Percentiles rank a stretch among this genome's conserved stretches.
Evolutionary conservation across 2,113 vertebrate species (phyloP).

Genomic region (Collichthys lucidus): DNA sequence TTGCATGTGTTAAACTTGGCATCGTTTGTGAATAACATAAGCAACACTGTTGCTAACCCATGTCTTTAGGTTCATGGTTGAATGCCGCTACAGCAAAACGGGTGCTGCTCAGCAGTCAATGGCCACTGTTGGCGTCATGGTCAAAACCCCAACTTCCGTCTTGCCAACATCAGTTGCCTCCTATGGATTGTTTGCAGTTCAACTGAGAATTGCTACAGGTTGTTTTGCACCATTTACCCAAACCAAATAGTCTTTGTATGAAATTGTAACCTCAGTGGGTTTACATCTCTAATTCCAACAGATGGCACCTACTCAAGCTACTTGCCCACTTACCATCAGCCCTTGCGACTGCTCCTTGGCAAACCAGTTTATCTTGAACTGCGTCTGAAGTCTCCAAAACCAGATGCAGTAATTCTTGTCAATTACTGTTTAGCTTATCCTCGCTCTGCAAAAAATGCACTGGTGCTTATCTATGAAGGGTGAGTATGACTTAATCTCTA

Average conservation of each 20-base stretch:
- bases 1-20: neutral
- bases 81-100: slow-evolving; percentile 76
- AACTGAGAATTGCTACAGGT: slow-evolving; percentile 80
- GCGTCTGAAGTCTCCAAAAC: slow-evolving; percentile 55
- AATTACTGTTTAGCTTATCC: slow-evolving; percentile 84
- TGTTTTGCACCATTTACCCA: neutral
- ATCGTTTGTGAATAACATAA: neutral
- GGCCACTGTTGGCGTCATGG: slow-evolving; percentile 75
- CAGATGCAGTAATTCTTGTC: slow-evolving; percentile 72
- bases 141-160: slow-evolving; percentile 54
- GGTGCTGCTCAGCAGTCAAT: neutral
- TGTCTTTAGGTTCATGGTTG: slow-evolving; percentile 75
- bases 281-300: slow-evolving; percentile 37
- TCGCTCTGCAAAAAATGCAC: slow-evolving; percentile 71
- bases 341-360: slow-evolving; percentile 74
- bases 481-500: slow-evolving; percentile 12
- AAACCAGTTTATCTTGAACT: slow-evolving; percentile 80
- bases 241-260: neutral
- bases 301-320: slow-evolving; percentile 71
- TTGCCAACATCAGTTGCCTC: slow-evolving; percentile 13
- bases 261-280: neutral
- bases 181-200: slow-evolving; percentile 64
- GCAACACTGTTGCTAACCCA: neutral
- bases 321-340: slow-evolving; percentile 57
- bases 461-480: slow-evolving; percentile 82